Evolutionary conservation across 2,113 vertebrate species (phyloP), one percentile per base, ranked within the genome.

Genomic region (Leucopsar rothschildi): DNA sequence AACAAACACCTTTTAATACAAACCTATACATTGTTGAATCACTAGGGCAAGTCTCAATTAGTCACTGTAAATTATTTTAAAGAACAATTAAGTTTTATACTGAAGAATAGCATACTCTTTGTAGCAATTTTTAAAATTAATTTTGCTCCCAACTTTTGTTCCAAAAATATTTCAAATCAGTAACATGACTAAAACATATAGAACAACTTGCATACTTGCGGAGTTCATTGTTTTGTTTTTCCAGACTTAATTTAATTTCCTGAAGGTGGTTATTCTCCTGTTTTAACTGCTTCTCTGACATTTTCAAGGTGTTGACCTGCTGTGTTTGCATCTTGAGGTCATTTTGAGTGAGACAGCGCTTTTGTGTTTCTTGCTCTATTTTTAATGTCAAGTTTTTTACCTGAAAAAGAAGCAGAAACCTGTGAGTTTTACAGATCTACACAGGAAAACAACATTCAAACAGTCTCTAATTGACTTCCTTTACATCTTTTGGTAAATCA

Each of bases 341-440:
- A 61, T 99, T 99, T 95, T 99, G 99, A 40, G 98, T 99, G 94
- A 99, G 98, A 97, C 92, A 98, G 37, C 99, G 99, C 92, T 99
- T 99, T 96, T 99, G 99, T 50, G 98, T 98, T 98, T 99, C 99
- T 97, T 99, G 99, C 88, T 99, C 99, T 65, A 99, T 99, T 98
- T 99, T 99, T 96, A 99, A 97, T 7, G 98, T 98, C 91, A 99
- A 96, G 94, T 99, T 99, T 98, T 99, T 99, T 50, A 99, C 98
- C 99, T 99, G 97, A 71, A 95, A 96, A 91, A 71, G 15, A 96
- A 93, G 94, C 29, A 79, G 33, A 80, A 96, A 65, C 10, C 60
- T 82, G 20, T 88, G 81, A 92, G 53, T 86, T 71, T 90, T 78
- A 73, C n/a, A 63, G 29, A 81, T 10, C 11, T 47, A 84, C 49